Evolutionary conservation across 2,888 invertebrate species (phyloP).

Genomic region (Ormyrus nitidulus): DNA sequence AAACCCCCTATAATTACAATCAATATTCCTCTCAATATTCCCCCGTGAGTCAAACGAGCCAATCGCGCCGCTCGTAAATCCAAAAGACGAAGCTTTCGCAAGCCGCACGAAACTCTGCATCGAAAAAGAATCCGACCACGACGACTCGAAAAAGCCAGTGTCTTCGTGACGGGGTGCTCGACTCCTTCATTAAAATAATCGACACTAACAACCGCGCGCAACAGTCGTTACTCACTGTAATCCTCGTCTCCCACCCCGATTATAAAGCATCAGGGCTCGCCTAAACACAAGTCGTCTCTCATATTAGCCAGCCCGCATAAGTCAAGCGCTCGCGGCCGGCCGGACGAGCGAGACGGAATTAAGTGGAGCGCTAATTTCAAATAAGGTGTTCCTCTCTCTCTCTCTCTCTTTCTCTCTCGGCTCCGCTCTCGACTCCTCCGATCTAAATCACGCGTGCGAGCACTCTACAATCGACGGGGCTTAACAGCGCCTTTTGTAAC

Average conservation of each 20-base stretch:
- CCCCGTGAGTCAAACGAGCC: no score
- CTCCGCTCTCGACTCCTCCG: not conserved
- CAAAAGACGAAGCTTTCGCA: not conserved
- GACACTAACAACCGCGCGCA: conserved; percentile 31
- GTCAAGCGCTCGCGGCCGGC: not conserved
- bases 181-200: conserved; percentile 40
- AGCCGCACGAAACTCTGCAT: not conserved
- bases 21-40: no score
- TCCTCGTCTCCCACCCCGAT: not conserved
- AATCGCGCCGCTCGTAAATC: not conserved
- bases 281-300: conserved; percentile 4
- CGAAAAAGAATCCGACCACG: no score
- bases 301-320: conserved; percentile 3
- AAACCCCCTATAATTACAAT: no score
- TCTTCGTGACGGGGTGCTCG: conserved; percentile 2
- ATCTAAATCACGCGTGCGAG: not conserved
- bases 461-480: not conserved
- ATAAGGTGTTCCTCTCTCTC: conserved; percentile 15
- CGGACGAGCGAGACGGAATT: conserved; percentile 12
- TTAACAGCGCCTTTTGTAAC: no score
- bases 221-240: conserved; percentile 9
- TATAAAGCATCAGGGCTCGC: not conserved
- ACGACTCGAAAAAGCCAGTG: not conserved
- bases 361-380: conserved; percentile 34
- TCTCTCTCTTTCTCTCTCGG: no score